Percentiles rank a stretch among this genome's conserved stretches.
These are phyloP conservation scores for Bicyclus anynana DNA, from an alignment of 1,140 invertebrate species.

Conservation along the genomic window DNA sequence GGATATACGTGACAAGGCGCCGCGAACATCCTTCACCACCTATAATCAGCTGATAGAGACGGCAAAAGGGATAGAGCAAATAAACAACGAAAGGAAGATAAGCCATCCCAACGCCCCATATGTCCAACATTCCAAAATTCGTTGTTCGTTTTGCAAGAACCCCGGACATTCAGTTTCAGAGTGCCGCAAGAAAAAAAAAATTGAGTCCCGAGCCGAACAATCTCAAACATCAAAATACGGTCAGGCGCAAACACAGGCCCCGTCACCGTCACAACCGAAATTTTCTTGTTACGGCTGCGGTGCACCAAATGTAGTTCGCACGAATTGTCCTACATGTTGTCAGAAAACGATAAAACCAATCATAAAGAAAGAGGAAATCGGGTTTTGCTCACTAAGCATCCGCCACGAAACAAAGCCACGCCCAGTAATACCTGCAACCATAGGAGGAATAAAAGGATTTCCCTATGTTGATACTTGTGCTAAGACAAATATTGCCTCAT, in stretches of 20 bases:
- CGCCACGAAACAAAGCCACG: neutral
- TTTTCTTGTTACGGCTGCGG: slow-evolving; percentile 32
- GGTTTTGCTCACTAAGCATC: neutral
- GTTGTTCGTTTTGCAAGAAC: neutral
- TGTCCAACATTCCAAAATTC: neutral
- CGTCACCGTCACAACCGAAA: slow-evolving; percentile 17
- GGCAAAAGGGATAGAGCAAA: too few species aligned
- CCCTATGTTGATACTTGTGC: slow-evolving; percentile 19
- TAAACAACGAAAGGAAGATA: too few species aligned
- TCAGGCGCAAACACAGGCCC: neutral
- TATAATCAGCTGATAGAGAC: too few species aligned
- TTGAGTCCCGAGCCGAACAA: too few species aligned
- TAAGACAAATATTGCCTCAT: slow-evolving; percentile 15
- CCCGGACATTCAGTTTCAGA: too few species aligned
- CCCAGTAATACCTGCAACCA: neutral
- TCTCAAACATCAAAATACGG: too few species aligned
- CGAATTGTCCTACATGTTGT: slow-evolving; percentile 25
- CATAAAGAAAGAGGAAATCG: neutral
- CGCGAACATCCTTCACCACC: too few species aligned
- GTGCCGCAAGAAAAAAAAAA: too few species aligned
- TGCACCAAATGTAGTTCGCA: slow-evolving; percentile 26
- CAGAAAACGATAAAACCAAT: neutral
- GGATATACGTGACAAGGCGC: slow-evolving; percentile 21
- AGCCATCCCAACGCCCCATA: too few species aligned
- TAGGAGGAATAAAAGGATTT: slow-evolving; percentile 5